These are phyloP conservation scores for Leucozona laternaria DNA, from an alignment of 2,888 invertebrate genomes.

Conservation along the genomic window DNA sequence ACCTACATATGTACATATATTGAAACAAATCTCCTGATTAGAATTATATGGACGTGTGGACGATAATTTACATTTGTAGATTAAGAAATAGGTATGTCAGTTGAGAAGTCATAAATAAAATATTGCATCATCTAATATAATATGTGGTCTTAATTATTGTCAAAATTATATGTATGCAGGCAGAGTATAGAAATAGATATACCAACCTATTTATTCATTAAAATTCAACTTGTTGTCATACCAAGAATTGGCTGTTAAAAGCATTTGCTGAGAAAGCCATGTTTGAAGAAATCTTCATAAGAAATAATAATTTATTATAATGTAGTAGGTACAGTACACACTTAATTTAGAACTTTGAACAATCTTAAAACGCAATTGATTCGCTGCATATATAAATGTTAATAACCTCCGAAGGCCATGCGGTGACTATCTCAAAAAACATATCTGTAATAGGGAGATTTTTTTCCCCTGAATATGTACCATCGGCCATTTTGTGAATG, in stretches of 20 bases:
- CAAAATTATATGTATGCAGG: background rate
- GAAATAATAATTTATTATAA: background rate
- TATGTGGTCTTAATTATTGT: background rate
- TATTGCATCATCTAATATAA: background rate
- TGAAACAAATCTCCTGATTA: background rate
- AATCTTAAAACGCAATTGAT: constrained; percentile 24
- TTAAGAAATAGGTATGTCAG: background rate
- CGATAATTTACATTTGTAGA: background rate
- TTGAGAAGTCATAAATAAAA: background rate
- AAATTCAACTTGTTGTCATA: too few relatives aligned
- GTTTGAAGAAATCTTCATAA: too few relatives aligned
- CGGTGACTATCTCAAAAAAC: constrained; percentile 1
- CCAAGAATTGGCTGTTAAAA: background rate
- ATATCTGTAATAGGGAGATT: constrained; percentile 2
- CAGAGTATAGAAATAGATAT: background rate
- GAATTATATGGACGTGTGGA: background rate
- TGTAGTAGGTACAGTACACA: background rate
- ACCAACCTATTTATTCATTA: too few relatives aligned
- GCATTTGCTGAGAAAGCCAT: too few relatives aligned
- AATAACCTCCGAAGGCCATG: background rate
- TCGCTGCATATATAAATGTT: background rate
- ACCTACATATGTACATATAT: too few relatives aligned
- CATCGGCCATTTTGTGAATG: background rate
- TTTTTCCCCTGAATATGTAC: background rate
- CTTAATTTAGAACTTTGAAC: background rate